A percentile compares a stretch with the other conserved stretches of the same genome.
phyloP scores from a whole-genome alignment of 2,797 vertebrate genomes.

The Picus viridis region DNA sequence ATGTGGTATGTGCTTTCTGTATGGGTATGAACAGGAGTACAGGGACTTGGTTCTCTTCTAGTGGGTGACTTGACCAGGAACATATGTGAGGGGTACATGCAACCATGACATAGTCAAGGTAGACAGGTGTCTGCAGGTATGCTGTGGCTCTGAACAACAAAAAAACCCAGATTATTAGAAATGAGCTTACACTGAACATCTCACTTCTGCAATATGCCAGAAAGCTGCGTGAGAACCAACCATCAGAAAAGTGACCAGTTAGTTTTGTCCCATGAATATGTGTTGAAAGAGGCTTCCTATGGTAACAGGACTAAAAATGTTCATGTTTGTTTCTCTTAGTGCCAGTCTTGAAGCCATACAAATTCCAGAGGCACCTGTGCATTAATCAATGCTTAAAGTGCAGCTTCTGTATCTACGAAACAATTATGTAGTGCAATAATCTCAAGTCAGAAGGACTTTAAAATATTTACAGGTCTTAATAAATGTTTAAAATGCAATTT shows the following conservation, averaged over 20 bases:
- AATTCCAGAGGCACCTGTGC: neutral
- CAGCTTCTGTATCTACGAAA: constrained; percentile 27
- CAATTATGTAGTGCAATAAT: constrained; percentile 35
- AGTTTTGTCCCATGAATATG: neutral
- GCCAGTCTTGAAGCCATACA: neutral
- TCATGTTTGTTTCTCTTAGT: neutral
- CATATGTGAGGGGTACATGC: neutral
- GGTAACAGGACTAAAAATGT: neutral
- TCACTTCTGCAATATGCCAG: neutral
- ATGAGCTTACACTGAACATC: neutral
- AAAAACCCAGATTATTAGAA: neutral
- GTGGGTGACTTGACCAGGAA: neutral
- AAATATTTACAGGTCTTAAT: constrained; percentile 52
- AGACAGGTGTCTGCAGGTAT: neutral
- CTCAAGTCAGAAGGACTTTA: neutral
- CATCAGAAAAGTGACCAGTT: neutral
- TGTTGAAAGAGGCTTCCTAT: neutral
- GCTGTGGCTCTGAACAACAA: neutral
- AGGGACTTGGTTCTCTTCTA: neutral
- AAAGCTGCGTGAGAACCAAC: neutral
- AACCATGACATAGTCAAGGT: no score
- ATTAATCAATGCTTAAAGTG: neutral
- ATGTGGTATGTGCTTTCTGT: neutral
- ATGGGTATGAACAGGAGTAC: neutral
- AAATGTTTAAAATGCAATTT: constrained; percentile 45